phyloP scores from a whole-genome alignment of 2,797 vertebrate genomes.

The Florisuga fusca region DNA sequence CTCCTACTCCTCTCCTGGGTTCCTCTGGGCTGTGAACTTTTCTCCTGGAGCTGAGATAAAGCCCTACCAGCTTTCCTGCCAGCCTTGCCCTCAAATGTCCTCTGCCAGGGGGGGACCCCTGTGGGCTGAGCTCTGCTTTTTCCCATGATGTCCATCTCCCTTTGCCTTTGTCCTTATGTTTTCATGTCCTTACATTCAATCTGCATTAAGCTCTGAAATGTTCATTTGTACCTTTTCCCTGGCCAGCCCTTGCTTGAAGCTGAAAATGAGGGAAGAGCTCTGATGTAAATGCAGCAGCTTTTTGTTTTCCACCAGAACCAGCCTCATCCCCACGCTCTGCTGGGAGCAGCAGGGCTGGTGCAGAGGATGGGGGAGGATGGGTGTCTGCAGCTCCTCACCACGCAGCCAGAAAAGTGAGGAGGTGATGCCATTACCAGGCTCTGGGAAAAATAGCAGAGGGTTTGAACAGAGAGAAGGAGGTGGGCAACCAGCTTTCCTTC shows the following conservation, averaged over 20 bases:
- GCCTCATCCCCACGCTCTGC: neutral
- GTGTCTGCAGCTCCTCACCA: neutral
- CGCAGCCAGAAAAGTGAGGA: neutral
- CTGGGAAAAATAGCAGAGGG: neutral
- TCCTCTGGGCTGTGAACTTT: neutral
- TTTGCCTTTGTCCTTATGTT: neutral
- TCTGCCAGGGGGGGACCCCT: neutral
- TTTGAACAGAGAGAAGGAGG: neutral
- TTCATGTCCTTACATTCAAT: neutral
- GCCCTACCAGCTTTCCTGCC: neutral
- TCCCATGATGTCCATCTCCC: neutral
- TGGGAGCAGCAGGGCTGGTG: accelerated
- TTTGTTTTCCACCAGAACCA: neutral
- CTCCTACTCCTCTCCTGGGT: neutral
- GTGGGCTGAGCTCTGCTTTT: neutral
- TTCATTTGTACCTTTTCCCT: neutral
- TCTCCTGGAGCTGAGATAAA: neutral
- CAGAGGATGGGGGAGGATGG: accelerated
- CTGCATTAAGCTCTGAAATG: neutral
- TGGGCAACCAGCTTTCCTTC: neutral
- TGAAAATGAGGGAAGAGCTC: neutral
- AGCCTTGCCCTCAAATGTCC: neutral
- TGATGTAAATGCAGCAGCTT: neutral
- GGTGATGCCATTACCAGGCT: constrained; percentile 43
- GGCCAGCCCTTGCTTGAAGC: neutral